A percentile compares a stretch with the other conserved stretches of the same genome.
Evolutionary conservation across 2,113 vertebrate genomes (phyloP).

Genomic region (Myotis yumanensis): DNA sequence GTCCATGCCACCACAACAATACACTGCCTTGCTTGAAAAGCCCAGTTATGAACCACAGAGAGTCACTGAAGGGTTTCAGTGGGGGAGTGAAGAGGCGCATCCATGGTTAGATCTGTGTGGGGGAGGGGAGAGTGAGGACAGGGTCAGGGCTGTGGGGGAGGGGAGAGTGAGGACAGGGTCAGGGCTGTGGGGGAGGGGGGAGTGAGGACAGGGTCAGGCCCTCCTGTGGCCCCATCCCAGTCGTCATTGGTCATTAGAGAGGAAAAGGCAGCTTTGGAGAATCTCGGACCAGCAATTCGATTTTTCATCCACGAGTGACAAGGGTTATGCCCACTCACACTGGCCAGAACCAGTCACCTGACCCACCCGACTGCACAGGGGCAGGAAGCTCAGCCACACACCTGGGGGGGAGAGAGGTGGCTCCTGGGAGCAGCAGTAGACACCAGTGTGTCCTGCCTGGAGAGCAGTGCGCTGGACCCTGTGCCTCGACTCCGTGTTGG

Average conservation of each 20-base stretch:
- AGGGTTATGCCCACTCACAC: not conserved
- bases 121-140: not conserved
- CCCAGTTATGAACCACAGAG: not conserved
- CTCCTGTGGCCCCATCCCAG: not conserved
- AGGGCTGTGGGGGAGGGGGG: no score
- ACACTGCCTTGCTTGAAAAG: accelerated
- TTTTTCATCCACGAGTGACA: not conserved
- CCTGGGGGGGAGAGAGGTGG: no score
- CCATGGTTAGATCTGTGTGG: no score
- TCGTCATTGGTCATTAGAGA: accelerated
- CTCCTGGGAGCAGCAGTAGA: not conserved
- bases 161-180: no score
- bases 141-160: no score
- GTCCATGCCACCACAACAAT: accelerated
- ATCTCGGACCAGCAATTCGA: not conserved
- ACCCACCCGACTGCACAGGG: accelerated
- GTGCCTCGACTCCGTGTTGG: accelerated
- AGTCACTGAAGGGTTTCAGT: accelerated
- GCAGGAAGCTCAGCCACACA: not conserved
- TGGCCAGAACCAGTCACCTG: not conserved
- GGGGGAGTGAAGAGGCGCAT: no score
- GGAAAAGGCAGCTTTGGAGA: not conserved
- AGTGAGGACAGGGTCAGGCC: not conserved
- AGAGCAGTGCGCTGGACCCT: accelerated
- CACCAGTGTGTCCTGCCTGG: accelerated